phyloP scores from a whole-genome alignment of 2,888 invertebrate genomes.

The Diaperis boleti region DNA sequence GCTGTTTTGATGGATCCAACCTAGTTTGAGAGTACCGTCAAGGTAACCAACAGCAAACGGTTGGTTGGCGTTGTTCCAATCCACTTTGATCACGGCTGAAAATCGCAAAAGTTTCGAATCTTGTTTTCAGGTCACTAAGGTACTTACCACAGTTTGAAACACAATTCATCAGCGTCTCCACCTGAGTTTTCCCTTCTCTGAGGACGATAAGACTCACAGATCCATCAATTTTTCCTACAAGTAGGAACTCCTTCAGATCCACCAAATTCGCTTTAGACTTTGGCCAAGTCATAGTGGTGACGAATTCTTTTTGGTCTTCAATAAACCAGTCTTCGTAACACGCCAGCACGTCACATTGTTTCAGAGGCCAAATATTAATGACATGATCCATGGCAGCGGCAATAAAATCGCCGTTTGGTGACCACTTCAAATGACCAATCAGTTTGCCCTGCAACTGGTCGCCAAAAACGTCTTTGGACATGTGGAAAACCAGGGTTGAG shows the following conservation, averaged over 20 bases:
- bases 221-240: constrained; percentile 71
- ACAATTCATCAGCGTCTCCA: constrained; percentile 61
- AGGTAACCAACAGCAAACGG: constrained; percentile 70
- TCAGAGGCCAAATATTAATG: constrained; percentile 71
- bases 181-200: constrained; percentile 54
- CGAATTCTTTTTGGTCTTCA: constrained; percentile 66
- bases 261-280: constrained; percentile 51
- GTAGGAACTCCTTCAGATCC: constrained; percentile 62
- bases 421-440: constrained; percentile 69
- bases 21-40: constrained; percentile 69
- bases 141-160: constrained; percentile 62
- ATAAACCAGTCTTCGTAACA: constrained; percentile 63
- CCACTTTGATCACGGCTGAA: constrained; percentile 69
- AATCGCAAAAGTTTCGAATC: neutral
- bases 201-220: constrained; percentile 63
- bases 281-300: constrained; percentile 69
- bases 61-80: constrained; percentile 71
- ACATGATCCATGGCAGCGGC: constrained; percentile 71
- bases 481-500: constrained; percentile 70
- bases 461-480: constrained; percentile 67
- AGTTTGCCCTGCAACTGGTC: constrained; percentile 65
- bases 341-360: constrained; percentile 55
- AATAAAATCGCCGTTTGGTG: constrained; percentile 68
- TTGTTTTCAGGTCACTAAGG: neutral
- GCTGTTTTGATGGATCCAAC: constrained; percentile 60